Conservation (phyloP, 1,140 invertebrate species). For the Nebria ingens region DNA sequence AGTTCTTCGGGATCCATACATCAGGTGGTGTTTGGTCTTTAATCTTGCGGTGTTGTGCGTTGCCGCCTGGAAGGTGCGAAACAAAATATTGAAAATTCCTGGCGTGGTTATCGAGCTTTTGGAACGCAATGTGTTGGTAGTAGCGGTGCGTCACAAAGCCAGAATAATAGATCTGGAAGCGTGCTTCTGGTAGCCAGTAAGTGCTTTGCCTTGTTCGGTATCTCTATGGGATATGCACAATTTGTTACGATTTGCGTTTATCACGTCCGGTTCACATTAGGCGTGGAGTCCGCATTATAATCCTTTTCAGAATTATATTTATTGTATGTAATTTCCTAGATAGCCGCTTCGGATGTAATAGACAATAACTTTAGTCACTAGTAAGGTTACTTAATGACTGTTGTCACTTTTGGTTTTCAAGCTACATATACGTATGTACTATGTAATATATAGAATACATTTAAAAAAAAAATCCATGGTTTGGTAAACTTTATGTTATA, state of each 20-base stretch:
- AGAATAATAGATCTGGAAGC: background rate
- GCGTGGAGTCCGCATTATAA: background rate
- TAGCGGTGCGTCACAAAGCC: background rate
- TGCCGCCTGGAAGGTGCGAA: constrained; percentile 1
- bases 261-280: background rate
- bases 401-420: too few relatives aligned
- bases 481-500: too few relatives aligned
- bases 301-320: background rate
- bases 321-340: constrained; percentile 5
- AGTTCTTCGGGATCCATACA: background rate
- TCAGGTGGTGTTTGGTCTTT: background rate
- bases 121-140: background rate
- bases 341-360: too few relatives aligned
- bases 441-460: too few relatives aligned
- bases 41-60: background rate
- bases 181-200: constrained; percentile 1
- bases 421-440: too few relatives aligned
- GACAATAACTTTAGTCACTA: too few relatives aligned
- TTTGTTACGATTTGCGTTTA: constrained; percentile 6
- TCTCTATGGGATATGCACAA: constrained; percentile 1
- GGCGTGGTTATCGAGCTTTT: background rate
- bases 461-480: too few relatives aligned
- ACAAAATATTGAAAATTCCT: background rate
- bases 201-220: constrained; percentile 5
- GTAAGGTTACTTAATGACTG: too few relatives aligned